Base-by-base conservation (phyloP, 2,797 vertebrate genomes). In the Ctenochaetus hawaiiensis region DNA sequence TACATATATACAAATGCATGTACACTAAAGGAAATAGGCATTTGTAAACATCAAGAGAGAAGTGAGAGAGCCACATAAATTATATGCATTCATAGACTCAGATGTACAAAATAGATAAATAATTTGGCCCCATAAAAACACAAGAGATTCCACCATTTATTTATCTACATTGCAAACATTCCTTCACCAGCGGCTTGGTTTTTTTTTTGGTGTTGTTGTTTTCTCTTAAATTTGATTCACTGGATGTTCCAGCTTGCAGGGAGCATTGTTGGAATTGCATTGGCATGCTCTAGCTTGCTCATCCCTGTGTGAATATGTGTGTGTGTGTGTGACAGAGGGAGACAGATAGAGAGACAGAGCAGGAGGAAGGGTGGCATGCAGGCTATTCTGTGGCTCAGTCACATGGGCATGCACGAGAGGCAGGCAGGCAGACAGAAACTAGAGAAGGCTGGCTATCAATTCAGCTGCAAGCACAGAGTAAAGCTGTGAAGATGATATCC, bases 341-440 rank as follows among this genome's bases (percentile, higher is more conserved):
- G 81, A 41, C 71, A 56, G 85, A 72, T n/a, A 62, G 80, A 47
- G 54, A 77, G 61, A 61, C 20, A 10, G 72, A 78, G 81, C 51
- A 47, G 86, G 81, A 77, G 87, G 86, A 75, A 78, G 87, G 80
- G 69, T 22, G 63, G 76, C 63, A 53, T 81, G 74, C 76, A 65
- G 74, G 60, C 84, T 78, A 63, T 85, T 88, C 86, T 77, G 79
- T 78, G 48, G 82, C 83, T 88, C 80, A 75, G 91, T 94, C 93
- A 94, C 93, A 90, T 92, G 91, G 81, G 54, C 64, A 47, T 86
- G 83, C 90, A 92, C 82, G 88, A 89, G 93, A 81, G 75, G 85
- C 77, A 67, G 58, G 65, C 65, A 67, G 18, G 34, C 57, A 54
- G 34, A 44, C 47, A 26, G 73, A 62, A 67, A 68, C 54, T 2